Conservation (phyloP, 2,797 vertebrate genomes). For the Chiloscyllium punctatum region DNA sequence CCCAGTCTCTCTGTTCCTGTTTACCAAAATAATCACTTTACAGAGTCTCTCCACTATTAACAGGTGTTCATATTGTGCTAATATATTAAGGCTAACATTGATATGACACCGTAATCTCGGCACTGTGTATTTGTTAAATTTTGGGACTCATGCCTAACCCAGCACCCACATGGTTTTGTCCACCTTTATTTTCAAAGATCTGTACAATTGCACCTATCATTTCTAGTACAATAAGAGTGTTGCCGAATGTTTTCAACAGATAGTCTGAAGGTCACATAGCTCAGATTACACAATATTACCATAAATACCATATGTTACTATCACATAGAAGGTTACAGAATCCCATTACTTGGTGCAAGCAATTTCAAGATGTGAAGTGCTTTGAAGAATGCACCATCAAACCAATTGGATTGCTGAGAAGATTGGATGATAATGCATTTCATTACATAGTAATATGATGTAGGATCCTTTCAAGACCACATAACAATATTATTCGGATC, state of each 20-base stretch:
- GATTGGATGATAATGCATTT: background rate
- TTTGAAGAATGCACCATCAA: background rate
- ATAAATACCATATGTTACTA: background rate
- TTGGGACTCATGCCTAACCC: background rate
- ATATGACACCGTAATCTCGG: background rate
- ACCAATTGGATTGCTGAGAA: background rate
- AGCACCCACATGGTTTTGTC: background rate
- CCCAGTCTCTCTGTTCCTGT: too few relatives aligned
- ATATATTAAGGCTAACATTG: background rate
- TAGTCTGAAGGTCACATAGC: background rate
- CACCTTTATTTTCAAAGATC: background rate
- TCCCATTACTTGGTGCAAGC: background rate
- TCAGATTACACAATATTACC: background rate
- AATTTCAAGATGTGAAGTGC: background rate
- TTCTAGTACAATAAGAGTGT: background rate
- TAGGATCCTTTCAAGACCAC: background rate
- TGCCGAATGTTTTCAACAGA: background rate
- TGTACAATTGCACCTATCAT: background rate
- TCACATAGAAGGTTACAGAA: background rate
- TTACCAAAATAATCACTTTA: too few relatives aligned
- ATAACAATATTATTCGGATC: background rate
- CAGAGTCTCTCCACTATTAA: too few relatives aligned
- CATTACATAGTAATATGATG: background rate
- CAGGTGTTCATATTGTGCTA: too few relatives aligned
- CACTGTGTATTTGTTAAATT: background rate